These are phyloP conservation scores for Ammospiza nelsoni DNA, from an alignment of 2,113 vertebrate species.

Conservation along the genomic window DNA sequence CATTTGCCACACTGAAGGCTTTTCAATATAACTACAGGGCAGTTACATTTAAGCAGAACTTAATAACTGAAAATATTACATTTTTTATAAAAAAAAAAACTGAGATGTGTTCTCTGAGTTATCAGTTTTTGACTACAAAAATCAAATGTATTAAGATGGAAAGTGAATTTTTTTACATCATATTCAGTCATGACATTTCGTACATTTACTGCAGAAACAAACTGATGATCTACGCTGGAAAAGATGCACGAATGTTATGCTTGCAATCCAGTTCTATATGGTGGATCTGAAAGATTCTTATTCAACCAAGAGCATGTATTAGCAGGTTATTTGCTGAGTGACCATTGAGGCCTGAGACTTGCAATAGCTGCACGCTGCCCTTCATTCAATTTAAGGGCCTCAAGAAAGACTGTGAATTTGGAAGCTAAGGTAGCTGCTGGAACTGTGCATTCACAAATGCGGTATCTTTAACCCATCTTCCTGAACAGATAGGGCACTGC, in stretches of 20 bases:
- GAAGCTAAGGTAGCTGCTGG: not conserved
- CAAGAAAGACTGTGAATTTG: not conserved
- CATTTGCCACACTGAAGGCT: not conserved
- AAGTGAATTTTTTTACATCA: not conserved
- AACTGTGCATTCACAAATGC: not conserved
- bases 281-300: not conserved
- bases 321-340: not conserved
- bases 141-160: not conserved
- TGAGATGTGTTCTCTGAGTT: not conserved
- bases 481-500: accelerated
- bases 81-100: not conserved
- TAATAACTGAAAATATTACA: not conserved
- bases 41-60: not conserved
- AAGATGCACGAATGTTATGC: not conserved
- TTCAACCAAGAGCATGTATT: not conserved
- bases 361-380: not conserved
- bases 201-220: not conserved
- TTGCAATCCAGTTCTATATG: not conserved
- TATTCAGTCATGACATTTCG: not conserved
- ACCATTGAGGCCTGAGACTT: not conserved
- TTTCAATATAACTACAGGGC: not conserved
- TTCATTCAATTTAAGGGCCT: not conserved
- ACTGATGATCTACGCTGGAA: not conserved
- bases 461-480: not conserved
- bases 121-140: not conserved